phyloP scores from a whole-genome alignment of 2,888 invertebrate species.

The Stenodema calcarata region DNA sequence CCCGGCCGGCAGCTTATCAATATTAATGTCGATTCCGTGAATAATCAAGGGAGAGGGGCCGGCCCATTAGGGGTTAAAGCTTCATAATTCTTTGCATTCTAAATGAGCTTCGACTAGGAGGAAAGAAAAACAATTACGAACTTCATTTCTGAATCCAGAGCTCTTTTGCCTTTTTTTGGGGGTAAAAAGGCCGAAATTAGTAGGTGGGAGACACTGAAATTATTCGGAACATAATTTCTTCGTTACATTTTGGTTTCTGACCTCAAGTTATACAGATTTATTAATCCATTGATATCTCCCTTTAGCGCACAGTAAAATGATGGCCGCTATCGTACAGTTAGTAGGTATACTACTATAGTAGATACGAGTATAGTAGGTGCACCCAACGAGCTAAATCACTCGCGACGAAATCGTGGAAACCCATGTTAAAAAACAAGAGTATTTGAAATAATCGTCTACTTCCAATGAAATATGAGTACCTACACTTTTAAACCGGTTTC shows the following conservation, averaged over 20 bases:
- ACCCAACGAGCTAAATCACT: no score
- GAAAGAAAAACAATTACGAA: slow-evolving; percentile 32
- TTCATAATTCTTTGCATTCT: slow-evolving; percentile 31
- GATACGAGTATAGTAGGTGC: no score
- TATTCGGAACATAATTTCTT: not conserved
- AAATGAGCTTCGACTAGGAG: not conserved
- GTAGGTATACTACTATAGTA: no score
- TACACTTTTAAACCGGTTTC: no score
- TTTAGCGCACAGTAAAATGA: no score
- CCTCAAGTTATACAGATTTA: no score
- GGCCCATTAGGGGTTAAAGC: slow-evolving; percentile 26
- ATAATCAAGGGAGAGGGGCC: slow-evolving; percentile 3
- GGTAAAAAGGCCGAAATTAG: not conserved
- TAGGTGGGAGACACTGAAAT: not conserved
- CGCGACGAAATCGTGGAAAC: no score
- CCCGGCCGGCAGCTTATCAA: slow-evolving; percentile 11
- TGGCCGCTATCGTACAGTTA: no score
- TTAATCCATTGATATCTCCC: not conserved
- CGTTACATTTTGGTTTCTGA: not conserved
- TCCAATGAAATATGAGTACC: no score
- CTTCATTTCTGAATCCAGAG: not conserved
- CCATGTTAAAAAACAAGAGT: no score
- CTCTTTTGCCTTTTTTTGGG: not conserved
- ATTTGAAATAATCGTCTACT: no score
- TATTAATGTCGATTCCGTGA: slow-evolving; percentile 41